Conservation (phyloP, 2,113 vertebrate genomes). For the Epinephelus cyanopodus region DNA sequence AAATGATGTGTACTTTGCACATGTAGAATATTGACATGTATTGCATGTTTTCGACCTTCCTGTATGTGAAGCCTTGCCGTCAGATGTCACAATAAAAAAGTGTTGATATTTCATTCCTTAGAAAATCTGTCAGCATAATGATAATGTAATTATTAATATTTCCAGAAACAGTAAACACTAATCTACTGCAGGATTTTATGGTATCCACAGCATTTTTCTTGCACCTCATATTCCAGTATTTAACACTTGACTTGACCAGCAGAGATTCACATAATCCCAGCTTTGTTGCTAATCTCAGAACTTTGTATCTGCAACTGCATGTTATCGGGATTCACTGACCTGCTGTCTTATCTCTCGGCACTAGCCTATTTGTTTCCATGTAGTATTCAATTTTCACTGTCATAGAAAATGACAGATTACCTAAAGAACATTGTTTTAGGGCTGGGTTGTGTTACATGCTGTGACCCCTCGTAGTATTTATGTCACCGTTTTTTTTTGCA, state of each 20-base stretch:
- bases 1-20: not conserved
- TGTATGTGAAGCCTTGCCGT: not conserved
- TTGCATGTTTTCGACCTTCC: not conserved
- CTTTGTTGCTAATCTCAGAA: conserved; percentile 74
- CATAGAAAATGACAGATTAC: conserved; percentile 44
- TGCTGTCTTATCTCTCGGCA: conserved; percentile 31
- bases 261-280: conserved; percentile 69
- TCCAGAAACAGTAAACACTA: not conserved
- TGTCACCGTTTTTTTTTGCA: conserved; percentile 4
- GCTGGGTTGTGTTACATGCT: conserved; percentile 20
- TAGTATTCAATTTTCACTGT: conserved; percentile 31
- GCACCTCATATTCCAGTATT: conserved; percentile 7
- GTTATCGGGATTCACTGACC: conserved; percentile 55
- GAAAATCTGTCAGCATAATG: not conserved
- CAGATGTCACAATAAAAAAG: not conserved
- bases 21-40: not conserved
- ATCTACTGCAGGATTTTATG: not conserved
- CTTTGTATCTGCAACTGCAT: conserved; percentile 52
- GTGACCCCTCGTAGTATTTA: conserved; percentile 19
- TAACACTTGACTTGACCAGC: conserved; percentile 21
- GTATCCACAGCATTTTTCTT: not conserved
- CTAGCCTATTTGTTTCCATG: conserved; percentile 60
- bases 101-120: not conserved
- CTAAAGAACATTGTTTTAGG: conserved; percentile 29
- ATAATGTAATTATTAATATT: not conserved